Base-by-base conservation (phyloP, 2,888 invertebrate genomes). In the Cephalotes varians region DNA sequence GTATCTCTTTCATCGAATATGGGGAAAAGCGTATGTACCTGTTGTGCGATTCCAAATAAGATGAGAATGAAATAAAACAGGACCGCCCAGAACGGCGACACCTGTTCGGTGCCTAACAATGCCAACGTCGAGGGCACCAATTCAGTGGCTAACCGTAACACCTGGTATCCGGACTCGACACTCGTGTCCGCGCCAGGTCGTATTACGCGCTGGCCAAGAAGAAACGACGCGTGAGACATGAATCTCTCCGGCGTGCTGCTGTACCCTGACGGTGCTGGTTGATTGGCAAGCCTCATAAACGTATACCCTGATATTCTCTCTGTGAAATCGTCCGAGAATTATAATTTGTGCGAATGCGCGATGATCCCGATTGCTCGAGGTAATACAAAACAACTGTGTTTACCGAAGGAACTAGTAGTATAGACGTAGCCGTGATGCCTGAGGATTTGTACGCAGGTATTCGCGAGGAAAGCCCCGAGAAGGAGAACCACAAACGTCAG, bases 11-110 rank as follows among this genome's bases (percentile, higher is more conserved):
- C 9, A 31, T 25, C 7, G 28, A 21, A 12, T 31, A 18, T 1
- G 6, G 9, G 21, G 1, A 37, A 56, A 72, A 15, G 0, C 12
- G 3, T 21, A 34, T 2, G 51, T 71, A 96, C 96, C 95, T 98
- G 97, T 91, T 98, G 98, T 5, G 98, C 98, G 82, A 98, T 96
- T 1, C 98, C 98, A 92, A 98, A 98, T 91, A 98, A 95, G 87
- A 98, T 97, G 82, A 98, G 95, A 88, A 97, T 97, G 93, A 97
- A 97, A 95, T 98, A 98, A 92, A 98, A 98, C 67, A 98, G 95
- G 12, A 98, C 97, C 0, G 98, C 97, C 98, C 98, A 98, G 87
- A 98, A 97, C 73, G 98, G 98, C 0, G 98, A 98, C 6, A 98
- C 95, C 93, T 96, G 96, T 81, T 97, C 96, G 60, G 97, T 95